A percentile compares a stretch with the other conserved stretches of the same genome.
phyloP scores from a whole-genome alignment of 2,797 vertebrate species.

The Rhabdophis nuchalis region DNA sequence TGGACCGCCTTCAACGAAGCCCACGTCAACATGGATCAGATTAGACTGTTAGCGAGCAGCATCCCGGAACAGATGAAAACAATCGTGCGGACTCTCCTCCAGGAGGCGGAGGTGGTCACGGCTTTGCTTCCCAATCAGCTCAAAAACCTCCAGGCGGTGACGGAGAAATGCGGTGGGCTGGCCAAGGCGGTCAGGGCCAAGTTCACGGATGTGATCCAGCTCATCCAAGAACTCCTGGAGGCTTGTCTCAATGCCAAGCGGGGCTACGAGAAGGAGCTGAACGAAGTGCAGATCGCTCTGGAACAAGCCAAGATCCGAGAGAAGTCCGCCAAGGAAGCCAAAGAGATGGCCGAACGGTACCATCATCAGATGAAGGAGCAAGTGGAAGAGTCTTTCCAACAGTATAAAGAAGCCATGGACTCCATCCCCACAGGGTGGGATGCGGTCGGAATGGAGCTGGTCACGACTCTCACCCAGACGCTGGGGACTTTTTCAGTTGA shows the following conservation, averaged over 20 bases:
- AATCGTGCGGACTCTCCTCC: constrained; percentile 40
- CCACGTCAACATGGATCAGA: constrained; percentile 55
- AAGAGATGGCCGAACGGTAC: neutral
- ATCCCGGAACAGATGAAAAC: constrained; percentile 41
- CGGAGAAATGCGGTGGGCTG: constrained; percentile 39
- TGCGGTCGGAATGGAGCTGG: neutral
- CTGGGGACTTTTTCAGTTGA: constrained; percentile 1
- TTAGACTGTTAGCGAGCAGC: constrained; percentile 28
- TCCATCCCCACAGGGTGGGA: constrained; percentile 17
- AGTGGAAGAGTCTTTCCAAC: constrained; percentile 3
- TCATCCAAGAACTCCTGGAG: constrained; percentile 49
- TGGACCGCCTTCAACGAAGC: constrained; percentile 56
- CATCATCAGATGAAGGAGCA: neutral
- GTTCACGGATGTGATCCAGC: constrained; percentile 32
- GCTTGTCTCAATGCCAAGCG: constrained; percentile 40
- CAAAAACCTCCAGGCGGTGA: constrained; percentile 26
- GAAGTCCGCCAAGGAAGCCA: neutral
- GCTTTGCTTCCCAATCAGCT: constrained; percentile 38
- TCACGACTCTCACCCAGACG: neutral
- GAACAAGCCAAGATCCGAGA: constrained; percentile 1
- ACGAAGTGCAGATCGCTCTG: constrained; percentile 9
- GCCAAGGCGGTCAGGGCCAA: constrained; percentile 22
- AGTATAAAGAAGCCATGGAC: neutral
- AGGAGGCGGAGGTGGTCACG: constrained; percentile 12
- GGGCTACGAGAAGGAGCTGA: constrained; percentile 25